Percentiles rank a stretch among this genome's conserved stretches.
Evolutionary conservation across 2,888 invertebrate species (phyloP).

Genomic region (Melinopterus prodromus): DNA sequence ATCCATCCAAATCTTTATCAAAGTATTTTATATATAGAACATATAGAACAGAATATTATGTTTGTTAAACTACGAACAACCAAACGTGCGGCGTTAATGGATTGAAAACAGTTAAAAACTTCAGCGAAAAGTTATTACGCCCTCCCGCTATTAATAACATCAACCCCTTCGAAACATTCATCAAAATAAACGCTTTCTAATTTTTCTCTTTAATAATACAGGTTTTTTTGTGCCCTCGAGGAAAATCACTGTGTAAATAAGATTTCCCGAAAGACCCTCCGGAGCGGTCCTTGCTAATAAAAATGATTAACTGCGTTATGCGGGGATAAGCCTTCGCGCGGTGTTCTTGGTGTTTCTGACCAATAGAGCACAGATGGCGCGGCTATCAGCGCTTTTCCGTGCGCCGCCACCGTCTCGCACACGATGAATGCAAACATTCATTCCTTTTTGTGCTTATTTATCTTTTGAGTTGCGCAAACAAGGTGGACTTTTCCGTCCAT

Average conservation of each 20-base stretch:
- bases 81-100: background rate
- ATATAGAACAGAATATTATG: too few relatives aligned
- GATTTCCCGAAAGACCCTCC: background rate
- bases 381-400: background rate
- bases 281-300: background rate
- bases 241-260: background rate
- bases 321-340: background rate
- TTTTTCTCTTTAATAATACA: conserved; percentile 4
- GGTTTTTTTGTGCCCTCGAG: background rate
- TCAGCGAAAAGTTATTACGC: background rate
- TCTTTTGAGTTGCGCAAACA: background rate
- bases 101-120: background rate
- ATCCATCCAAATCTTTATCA: background rate
- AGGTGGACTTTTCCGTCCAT: background rate
- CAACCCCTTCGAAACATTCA: background rate
- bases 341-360: background rate
- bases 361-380: background rate
- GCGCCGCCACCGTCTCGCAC: background rate
- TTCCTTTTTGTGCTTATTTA: background rate
- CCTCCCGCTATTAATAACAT: background rate
- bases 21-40: too few relatives aligned
- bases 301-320: background rate
- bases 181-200: background rate
- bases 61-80: too few relatives aligned
- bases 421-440: background rate